Evolutionary conservation across 2,797 vertebrate genomes (phyloP), one percentile per base, ranked within the genome.

Genomic region (Hemibagrus guttatus): DNA sequence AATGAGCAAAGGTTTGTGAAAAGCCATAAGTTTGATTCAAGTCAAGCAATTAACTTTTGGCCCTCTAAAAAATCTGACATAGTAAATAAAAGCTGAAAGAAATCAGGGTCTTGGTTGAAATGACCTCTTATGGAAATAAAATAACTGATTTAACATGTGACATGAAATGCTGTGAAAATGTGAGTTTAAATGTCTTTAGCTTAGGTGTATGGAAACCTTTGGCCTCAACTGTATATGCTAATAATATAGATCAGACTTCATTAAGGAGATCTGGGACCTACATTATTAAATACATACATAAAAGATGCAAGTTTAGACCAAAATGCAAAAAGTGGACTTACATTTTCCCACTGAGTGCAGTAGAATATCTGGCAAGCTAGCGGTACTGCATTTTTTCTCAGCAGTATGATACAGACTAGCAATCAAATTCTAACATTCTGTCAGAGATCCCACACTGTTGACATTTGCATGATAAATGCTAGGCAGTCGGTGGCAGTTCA

Each of bases 371-470:
- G 75, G 52, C 49, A 31, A 11, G 28, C 75, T 58, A 58, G 8
- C 46, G n/a, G 26, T 17, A 12, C 26, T 52, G 19, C 46, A 75
- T 74, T 52, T 35, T 68, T 59, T 58, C 46, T 58, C 52, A 31
- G 49, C 54, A 0, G 28, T 35, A 39, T 35, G 76, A 35, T 59
- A 58, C 11, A 79, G 76, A 35, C 21, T 3, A 79, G 76, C 54
- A 35, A 59, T 56, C 75, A 79, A 39, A 79, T 58, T 79, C 19
- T 58, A 58, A 79, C 54, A 79, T 79, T 54, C 54, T 79, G 28
- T 59, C 31, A 79, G 54, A 39, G 54, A 79, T 79, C 76, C 54
- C 31, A 79, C 76, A 59, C 76, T 59, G 76, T 23, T 79, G 76
- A 79, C 76, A 79, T 79, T 79, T 58, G 19, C 28, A 35, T 58